These are phyloP conservation scores for Triplophysa tibetana DNA, from an alignment of 2,113 vertebrate genomes.

Conservation along the genomic window DNA sequence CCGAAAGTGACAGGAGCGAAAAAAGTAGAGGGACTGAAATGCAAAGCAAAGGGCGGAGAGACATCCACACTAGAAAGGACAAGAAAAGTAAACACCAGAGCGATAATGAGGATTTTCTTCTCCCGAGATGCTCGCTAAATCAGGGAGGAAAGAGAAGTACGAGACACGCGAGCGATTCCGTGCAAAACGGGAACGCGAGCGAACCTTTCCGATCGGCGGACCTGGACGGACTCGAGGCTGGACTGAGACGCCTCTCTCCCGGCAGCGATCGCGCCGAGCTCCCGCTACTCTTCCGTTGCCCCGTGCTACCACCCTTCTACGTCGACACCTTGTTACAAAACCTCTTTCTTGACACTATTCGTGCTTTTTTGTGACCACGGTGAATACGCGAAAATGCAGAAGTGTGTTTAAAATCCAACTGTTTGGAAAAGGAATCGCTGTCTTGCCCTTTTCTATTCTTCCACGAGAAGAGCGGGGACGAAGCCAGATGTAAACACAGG, in stretches of 20 bases:
- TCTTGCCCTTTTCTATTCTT: constrained; percentile 73
- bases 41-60: constrained; percentile 71
- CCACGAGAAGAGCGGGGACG: constrained; percentile 78
- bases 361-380: constrained; percentile 50
- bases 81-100: constrained; percentile 64
- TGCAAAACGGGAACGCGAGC: constrained; percentile 57
- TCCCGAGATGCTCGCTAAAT: constrained; percentile 59
- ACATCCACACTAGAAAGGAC: constrained; percentile 62
- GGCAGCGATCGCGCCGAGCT: constrained; percentile 73
- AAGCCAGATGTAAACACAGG: constrained; percentile 81
- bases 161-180: constrained; percentile 62
- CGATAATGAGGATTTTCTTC: constrained; percentile 66
- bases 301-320: constrained; percentile 54
- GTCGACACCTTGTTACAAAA: constrained; percentile 61
- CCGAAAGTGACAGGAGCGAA: constrained; percentile 66
- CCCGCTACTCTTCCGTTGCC: constrained; percentile 69
- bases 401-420: constrained; percentile 68
- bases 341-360: constrained; percentile 64
- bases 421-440: constrained; percentile 71
- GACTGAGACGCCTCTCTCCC: constrained; percentile 73
- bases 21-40: constrained; percentile 68
- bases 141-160: constrained; percentile 54
- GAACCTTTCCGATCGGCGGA: constrained; percentile 64
- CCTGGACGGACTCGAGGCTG: constrained; percentile 75
- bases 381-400: constrained; percentile 61